Evolutionary conservation across 2,113 vertebrate species (phyloP), one percentile per base, ranked within the genome.

Genomic region (Plotosus lineatus): DNA sequence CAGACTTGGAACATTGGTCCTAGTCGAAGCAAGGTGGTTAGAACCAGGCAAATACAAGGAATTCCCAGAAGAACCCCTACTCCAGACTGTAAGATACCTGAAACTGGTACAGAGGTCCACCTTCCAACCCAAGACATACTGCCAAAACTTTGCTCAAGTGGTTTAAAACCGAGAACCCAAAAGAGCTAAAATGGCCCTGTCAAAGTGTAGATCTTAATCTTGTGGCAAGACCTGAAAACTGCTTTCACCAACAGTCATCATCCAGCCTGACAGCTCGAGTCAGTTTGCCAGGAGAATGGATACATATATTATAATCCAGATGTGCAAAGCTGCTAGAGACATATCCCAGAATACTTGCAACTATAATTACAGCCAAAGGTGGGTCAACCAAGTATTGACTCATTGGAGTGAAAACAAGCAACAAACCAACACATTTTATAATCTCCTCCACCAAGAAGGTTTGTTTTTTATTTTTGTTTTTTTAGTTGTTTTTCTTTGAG

Each of bases 141-240:
- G 44, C 69, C 69, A 72, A 69, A 66, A 21, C 21, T 66, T 40
- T 66, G 36, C 33, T 65, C 8, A 65, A 68, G 11, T 69, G 42
- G 21, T 68, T 68, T 66, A 3, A 69, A 69, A 7, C 66, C 23
- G 17, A 69, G 19, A 69, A 69, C 11, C 11, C 26, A n/a, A 36
- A 42, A n/a, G 21, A 21, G 65, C 65, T 42, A 42, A 11, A 68
- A 44, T 15, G 7, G 26, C 56, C 23, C 28, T 33, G 28, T 33
- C 31, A 61, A 71, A 17, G 12, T 14, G n/a, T 7, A 50, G 44
- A 48, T 71, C 42, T 19, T 7, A 48, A 50, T 71, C 26, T 31
- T 73, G 75, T 65, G 26, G 42, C 28, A 46, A 77, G 69, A 23
- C 28, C 6, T 36, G 9, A 46, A 69, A 69, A 69, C 44, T 69